Base-by-base conservation (phyloP, 2,797 vertebrate genomes). In the Ptychadena robeensis region DNA sequence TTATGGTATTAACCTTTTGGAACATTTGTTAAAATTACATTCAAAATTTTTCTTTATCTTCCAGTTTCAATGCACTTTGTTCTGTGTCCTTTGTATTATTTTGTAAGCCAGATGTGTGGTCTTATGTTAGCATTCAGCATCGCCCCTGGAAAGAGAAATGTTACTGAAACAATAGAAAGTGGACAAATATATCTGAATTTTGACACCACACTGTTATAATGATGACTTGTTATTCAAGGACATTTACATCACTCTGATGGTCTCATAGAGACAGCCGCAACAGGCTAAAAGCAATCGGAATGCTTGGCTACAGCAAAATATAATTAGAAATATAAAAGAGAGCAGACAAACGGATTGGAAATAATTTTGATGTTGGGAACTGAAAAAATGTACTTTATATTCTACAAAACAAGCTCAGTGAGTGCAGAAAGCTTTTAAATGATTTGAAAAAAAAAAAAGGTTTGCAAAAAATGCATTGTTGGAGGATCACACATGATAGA, bases 121-220 rank as follows among this genome's bases (percentile, higher is more conserved):
- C 2, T 22, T 53, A 7, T 9, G 10, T 1, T 53, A 53, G 18
- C 18, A 53, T 61, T 0, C 10, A 76, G 25, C 9, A 66, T 44
- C 2, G 7, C 18, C 22, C 44, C 9, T 66, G 63, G 27, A 77
- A 68, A 67, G 44, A 37, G 31, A 67, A 79, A 72, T 69, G 64
- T 68, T 77, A 73, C 53, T 38, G 40, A 78, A 83, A 73, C 82
- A 78, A 83, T 73, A 27, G n/a, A 57, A 78, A 83, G 44, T 59
- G 72, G 63, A 67, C 25, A n/a, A 74, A 75, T 63, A 79, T 73
- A 64, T 66, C 74, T 73, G 31, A 34, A 25, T 78, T 77, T 79
- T 83, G 82, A 83, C 75, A 83, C 74, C 59, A 65, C 68, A 73
- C 82, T 83, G 76, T 83, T 73, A 83, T 78, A 72, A 83, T 83